Evolutionary conservation across 2,113 vertebrate species (phyloP).

Genomic region (Catharus fuscescens): DNA sequence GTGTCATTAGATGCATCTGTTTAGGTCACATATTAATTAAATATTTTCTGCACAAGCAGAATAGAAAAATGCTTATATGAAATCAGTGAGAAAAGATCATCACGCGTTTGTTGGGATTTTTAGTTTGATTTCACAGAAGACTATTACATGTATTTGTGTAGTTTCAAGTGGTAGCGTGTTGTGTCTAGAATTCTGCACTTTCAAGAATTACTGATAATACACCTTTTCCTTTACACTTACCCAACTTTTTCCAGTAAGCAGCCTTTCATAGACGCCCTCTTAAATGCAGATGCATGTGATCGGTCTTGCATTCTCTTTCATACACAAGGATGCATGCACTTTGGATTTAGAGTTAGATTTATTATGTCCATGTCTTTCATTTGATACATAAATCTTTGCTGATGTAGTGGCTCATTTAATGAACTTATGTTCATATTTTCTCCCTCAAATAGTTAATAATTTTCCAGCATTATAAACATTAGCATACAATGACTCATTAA

Average conservation of each 20-base stretch:
- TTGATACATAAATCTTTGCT: not conserved
- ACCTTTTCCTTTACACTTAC: not conserved
- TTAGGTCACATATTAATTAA: not conserved
- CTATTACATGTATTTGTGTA: not conserved
- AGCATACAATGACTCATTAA: not conserved
- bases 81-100: not conserved
- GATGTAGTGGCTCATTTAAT: not conserved
- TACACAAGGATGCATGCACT: not conserved
- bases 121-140: not conserved
- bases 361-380: not conserved
- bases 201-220: not conserved
- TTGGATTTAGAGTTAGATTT: not conserved
- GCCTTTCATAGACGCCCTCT: not conserved
- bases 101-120: not conserved
- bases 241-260: not conserved
- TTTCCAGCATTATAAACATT: not conserved
- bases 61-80: not conserved
- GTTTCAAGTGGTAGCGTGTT: not conserved
- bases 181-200: not conserved
- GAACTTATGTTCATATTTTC: rapidly evolving
- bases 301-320: not conserved
- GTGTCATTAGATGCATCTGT: not conserved
- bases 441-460: not conserved
- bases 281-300: not conserved
- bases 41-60: not conserved